Percentiles rank a stretch among this genome's conserved stretches.
Conservation (phyloP, 2,797 vertebrate species). For the Rhinella marina region DNA sequence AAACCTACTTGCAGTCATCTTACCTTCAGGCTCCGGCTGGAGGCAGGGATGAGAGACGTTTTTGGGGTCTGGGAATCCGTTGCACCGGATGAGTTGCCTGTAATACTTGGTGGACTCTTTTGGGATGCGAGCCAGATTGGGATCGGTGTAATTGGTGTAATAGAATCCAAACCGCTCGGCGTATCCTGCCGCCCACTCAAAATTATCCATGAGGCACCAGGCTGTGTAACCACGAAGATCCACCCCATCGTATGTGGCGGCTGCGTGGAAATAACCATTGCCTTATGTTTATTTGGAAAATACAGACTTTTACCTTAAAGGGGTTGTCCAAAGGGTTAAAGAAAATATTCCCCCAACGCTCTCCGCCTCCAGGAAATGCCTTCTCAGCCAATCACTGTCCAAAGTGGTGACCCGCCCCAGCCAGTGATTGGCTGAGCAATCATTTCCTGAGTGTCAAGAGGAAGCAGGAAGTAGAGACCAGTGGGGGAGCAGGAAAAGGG, state of each 20-base stretch:
- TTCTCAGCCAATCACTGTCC: too few relatives aligned
- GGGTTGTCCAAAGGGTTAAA: too few relatives aligned
- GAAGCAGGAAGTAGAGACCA: too few relatives aligned
- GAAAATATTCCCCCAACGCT: too few relatives aligned
- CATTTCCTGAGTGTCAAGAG: too few relatives aligned
- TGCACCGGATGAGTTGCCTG: slow-evolving; percentile 83
- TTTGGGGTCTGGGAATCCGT: slow-evolving; percentile 87
- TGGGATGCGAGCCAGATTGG: slow-evolving; percentile 78
- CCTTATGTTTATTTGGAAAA: background rate
- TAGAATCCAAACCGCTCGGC: slow-evolving; percentile 88
- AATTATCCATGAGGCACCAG: slow-evolving; percentile 93
- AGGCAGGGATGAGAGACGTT: slow-evolving; percentile 82
- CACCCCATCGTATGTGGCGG: slow-evolving; percentile 76
- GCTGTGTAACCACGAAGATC: slow-evolving; percentile 89
- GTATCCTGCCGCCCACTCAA: slow-evolving; percentile 91
- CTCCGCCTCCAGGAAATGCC: too few relatives aligned
- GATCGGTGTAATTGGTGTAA: slow-evolving; percentile 84
- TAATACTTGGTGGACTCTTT: slow-evolving; percentile 82
- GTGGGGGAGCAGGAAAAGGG: too few relatives aligned
- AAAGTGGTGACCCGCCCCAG: too few relatives aligned
- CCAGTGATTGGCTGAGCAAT: too few relatives aligned
- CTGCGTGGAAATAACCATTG: slow-evolving; percentile 13
- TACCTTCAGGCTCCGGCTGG: slow-evolving; percentile 76
- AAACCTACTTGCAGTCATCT: slow-evolving; percentile 29
- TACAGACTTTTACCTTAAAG: too few relatives aligned